Evolutionary conservation across 2,797 vertebrate genomes (phyloP).

Genomic region (Cheirogaleus major): DNA sequence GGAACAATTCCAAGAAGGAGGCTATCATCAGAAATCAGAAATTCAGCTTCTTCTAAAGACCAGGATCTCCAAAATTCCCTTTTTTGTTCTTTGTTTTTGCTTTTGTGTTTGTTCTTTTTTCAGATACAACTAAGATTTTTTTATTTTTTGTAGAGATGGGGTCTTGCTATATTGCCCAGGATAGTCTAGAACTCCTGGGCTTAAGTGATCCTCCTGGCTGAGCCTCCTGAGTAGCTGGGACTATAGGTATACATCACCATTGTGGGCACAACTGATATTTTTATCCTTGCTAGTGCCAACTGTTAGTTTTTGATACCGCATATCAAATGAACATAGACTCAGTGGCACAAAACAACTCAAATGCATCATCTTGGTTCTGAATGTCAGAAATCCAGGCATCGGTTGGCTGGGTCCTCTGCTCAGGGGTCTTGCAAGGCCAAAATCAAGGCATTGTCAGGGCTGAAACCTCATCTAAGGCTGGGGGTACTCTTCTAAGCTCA

Average conservation of each 20-base stretch:
- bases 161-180: not conserved
- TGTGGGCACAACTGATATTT: not conserved
- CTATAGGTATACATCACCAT: not conserved
- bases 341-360: too few species aligned
- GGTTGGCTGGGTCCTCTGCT: too few species aligned
- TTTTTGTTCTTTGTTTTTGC: not conserved
- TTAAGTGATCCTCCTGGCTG: not conserved
- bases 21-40: not conserved
- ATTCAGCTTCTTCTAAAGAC: not conserved
- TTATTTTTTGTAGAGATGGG: not conserved
- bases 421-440: not conserved
- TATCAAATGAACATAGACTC: not conserved
- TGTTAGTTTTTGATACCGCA: rapidly evolving
- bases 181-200: not conserved
- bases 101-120: not conserved
- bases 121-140: not conserved
- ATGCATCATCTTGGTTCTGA: not conserved
- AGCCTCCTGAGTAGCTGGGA: not conserved
- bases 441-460: too few species aligned
- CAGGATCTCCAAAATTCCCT: not conserved
- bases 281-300: not conserved
- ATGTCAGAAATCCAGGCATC: not conserved
- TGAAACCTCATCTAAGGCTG: not conserved
- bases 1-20: not conserved
- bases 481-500: not conserved